Evolutionary conservation across 1,140 invertebrate genomes (phyloP), one percentile per base, ranked within the genome.

Genomic region (Vollenhovia emeryi): DNA sequence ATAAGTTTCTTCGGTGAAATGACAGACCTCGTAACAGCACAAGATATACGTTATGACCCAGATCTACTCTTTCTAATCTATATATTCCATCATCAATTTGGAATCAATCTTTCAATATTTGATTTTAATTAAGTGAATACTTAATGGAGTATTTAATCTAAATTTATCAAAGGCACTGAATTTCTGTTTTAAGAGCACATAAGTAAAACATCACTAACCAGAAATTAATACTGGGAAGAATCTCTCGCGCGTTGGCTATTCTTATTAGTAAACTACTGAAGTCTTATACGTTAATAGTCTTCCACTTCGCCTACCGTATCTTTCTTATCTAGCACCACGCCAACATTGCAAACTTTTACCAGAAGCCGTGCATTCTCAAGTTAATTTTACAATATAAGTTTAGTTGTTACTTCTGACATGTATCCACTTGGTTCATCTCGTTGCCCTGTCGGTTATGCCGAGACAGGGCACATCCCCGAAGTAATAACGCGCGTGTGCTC

Each of bases 31-130:
- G 30, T 73, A 73, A 73, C 5, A 73, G 9, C 5, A 21, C 24
- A 21, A 74, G 57, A 21, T 74, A 73, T 73, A 73, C n/a, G 57
- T 13, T 48, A 9, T 55, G 30, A 73, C n/a, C n/a, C 4, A 73
- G 24, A 71, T 71, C 27, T 40, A 24, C 11, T 18, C 6, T 52
- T 9, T 9, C 11, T 55, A 18, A 33, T 33, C 27, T 52, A 52
- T 71, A 50, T 5, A 73, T 55, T 55, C 33, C 55, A 1, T 57
- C 3, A 36, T 11, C 1, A 55, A 55, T 40, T 40, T 55, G 0
- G 7, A 48, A 57, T 55, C 7, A 36, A 36, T 50, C 0, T 36
- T 55, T 36, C 8, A n/a, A 36, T 36, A 24, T 8, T 27, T 69
- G 21, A 24, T 8, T 27, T 69, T n/a, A 69, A 33, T 50, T 71